phyloP scores from a whole-genome alignment of 2,888 invertebrate genomes.

The Caenorhabditis panamensis region DNA sequence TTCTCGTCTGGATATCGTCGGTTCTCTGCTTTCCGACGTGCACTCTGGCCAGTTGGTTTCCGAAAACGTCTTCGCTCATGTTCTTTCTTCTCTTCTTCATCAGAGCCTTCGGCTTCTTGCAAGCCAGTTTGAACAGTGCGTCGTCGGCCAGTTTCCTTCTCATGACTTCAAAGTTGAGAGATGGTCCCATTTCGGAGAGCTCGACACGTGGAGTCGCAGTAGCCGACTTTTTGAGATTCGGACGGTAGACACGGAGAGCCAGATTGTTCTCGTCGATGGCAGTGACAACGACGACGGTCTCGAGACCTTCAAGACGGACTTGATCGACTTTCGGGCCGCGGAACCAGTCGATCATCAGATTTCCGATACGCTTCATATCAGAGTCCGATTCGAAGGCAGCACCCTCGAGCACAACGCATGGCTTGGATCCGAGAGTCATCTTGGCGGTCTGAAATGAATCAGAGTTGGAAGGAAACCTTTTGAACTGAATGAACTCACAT shows the following conservation, averaged over 20 bases:
- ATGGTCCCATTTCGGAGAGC: constrained; percentile 94
- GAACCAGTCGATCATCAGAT: constrained; percentile 92
- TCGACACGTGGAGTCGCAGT: constrained; percentile 92
- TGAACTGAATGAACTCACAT: constrained; percentile 53
- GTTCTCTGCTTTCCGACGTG: constrained; percentile 94
- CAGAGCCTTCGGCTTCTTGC: constrained; percentile 69
- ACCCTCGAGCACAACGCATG: constrained; percentile 93
- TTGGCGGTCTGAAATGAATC: constrained; percentile 85
- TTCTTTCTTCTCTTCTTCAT: constrained; percentile 91
- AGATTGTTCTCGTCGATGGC: constrained; percentile 86
- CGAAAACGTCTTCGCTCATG: constrained; percentile 89
- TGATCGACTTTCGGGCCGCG: constrained; percentile 89
- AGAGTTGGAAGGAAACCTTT: not conserved
- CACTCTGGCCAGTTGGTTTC: constrained; percentile 90
- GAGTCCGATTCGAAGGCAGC: constrained; percentile 89
- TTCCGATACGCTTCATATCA: constrained; percentile 90
- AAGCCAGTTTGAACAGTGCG: constrained; percentile 85
- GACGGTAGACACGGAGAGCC: constrained; percentile 83
- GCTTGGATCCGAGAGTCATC: constrained; percentile 90
- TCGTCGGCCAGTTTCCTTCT: constrained; percentile 92
- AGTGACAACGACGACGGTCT: constrained; percentile 93
- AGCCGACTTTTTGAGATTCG: constrained; percentile 92
- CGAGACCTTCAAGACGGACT: constrained; percentile 92
- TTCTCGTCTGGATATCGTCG: constrained; percentile 88
- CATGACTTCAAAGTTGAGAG: constrained; percentile 88